These are phyloP conservation scores for Ranitomeya imitator DNA, from an alignment of 2,113 vertebrate species.

Conservation along the genomic window DNA sequence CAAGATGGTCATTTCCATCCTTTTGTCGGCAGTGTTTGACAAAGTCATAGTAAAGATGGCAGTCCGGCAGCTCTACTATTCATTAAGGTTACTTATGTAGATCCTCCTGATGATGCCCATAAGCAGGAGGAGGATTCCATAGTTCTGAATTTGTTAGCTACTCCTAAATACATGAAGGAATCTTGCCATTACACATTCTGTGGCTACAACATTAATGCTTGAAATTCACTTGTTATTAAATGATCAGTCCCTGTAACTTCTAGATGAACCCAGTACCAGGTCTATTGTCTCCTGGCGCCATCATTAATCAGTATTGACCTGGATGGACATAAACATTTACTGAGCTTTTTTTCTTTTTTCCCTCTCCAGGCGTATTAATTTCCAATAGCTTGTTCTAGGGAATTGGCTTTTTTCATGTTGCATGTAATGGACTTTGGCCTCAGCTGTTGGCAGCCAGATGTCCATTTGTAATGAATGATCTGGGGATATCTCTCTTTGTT, in stretches of 20 bases:
- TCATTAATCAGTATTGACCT: slow-evolving; percentile 37
- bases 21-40: too few species aligned
- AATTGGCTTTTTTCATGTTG: neutral
- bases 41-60: too few species aligned
- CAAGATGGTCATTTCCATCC: too few species aligned
- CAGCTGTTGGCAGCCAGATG: slow-evolving; percentile 29
- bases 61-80: too few species aligned
- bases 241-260: neutral
- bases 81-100: too few species aligned
- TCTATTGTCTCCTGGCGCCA: neutral
- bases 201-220: neutral
- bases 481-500: neutral
- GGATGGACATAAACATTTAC: neutral
- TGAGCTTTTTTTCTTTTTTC: neutral
- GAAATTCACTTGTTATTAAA: neutral
- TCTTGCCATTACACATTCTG: too few species aligned
- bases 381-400: neutral
- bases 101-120: too few species aligned
- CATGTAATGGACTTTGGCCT: slow-evolving; percentile 17
- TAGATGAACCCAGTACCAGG: neutral
- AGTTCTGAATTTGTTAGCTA: too few species aligned
- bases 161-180: too few species aligned
- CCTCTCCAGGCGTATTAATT: neutral
- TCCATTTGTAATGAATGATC: slow-evolving; percentile 7
- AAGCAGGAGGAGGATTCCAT: too few species aligned